Conservation (phyloP, 2,113 vertebrate species). For the Acanthisitta chloris region DNA sequence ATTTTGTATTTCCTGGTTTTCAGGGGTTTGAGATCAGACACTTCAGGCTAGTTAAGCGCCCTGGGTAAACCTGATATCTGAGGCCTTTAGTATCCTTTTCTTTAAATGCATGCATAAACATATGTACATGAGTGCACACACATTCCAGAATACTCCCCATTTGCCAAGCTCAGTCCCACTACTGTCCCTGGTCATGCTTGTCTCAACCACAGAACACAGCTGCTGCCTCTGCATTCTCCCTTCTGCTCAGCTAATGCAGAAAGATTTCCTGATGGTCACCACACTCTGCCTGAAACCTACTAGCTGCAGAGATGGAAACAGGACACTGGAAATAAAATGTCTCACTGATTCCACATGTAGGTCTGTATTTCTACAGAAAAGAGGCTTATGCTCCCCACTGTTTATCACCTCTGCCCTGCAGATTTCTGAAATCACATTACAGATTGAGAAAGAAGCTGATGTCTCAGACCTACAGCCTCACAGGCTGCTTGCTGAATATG, state of each 20-base stretch:
- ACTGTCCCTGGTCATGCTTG: rapidly evolving
- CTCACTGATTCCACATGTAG: neutral
- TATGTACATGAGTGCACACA: neutral
- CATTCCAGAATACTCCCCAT: neutral
- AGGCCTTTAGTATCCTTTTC: neutral
- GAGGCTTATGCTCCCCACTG: neutral
- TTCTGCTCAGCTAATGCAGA: neutral
- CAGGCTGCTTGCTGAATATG: neutral
- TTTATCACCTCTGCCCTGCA: neutral
- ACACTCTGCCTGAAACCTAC: neutral
- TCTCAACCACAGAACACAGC: neutral
- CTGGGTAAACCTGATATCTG: neutral
- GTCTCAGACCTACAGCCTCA: neutral
- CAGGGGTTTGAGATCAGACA: neutral
- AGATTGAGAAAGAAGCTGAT: neutral
- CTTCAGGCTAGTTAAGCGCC: neutral
- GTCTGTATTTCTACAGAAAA: neutral
- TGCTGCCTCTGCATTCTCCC: neutral
- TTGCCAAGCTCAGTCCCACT: neutral
- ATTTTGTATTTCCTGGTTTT: neutral
- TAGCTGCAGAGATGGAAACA: neutral
- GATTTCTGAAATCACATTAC: neutral
- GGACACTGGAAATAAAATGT: neutral
- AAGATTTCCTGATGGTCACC: neutral
- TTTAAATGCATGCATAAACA: neutral